Percentiles rank a stretch among this genome's conserved stretches.
Evolutionary conservation across 2,888 invertebrate genomes (phyloP).

Genomic region (Amblyteles armatorius): DNA sequence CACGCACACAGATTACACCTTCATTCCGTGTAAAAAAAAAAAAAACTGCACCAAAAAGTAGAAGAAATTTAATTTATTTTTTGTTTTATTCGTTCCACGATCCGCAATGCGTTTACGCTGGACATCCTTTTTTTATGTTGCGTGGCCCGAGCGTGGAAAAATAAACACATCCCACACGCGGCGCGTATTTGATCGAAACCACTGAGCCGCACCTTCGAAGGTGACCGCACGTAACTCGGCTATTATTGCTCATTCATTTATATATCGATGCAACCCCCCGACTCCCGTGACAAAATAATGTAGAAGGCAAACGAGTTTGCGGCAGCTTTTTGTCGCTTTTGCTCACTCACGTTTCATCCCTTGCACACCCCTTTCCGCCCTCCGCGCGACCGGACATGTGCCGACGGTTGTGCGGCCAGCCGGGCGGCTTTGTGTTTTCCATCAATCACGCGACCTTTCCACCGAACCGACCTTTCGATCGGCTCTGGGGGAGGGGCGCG

Average conservation of each 20-base stretch:
- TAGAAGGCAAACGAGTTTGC: constrained; percentile 57
- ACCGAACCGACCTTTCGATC: constrained; percentile 77
- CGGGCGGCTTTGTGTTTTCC: constrained; percentile 81
- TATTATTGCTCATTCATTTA: constrained; percentile 66
- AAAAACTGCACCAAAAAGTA: no score
- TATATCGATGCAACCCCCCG: constrained; percentile 47
- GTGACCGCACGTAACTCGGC: constrained; percentile 60
- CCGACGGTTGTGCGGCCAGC: constrained; percentile 69
- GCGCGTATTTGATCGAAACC: constrained; percentile 49
- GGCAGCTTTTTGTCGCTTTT: constrained; percentile 78
- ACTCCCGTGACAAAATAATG: constrained; percentile 41
- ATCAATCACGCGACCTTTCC: constrained; percentile 83
- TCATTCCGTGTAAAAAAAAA: no score
- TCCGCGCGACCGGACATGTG: constrained; percentile 49
- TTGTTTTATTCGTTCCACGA: no score
- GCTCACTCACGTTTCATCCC: constrained; percentile 6
- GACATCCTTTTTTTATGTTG: not conserved
- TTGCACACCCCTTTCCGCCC: constrained; percentile 70
- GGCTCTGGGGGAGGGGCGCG: constrained; percentile 72
- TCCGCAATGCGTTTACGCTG: no score
- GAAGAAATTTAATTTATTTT: no score
- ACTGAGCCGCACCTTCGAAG: constrained; percentile 58
- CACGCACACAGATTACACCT: no score
- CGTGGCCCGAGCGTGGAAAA: constrained; percentile 8
- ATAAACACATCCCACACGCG: constrained; percentile 1